Conservation (phyloP, 2,113 vertebrate species). For the Periophthalmodon schlosseri region DNA sequence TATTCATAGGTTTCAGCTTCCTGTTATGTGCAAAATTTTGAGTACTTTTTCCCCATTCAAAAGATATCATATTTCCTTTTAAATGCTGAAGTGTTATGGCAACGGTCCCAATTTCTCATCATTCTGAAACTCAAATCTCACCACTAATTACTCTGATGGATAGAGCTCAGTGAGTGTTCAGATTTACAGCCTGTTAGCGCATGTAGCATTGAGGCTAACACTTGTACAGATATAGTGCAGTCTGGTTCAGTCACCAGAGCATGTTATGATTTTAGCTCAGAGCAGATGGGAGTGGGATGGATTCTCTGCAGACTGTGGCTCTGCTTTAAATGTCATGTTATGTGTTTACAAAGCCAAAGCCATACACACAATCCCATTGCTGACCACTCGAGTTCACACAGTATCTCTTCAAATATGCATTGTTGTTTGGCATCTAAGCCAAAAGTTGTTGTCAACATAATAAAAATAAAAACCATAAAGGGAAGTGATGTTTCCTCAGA, state of each 20-base stretch:
- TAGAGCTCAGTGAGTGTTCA: background rate
- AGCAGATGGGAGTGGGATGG: slow-evolving; percentile 67
- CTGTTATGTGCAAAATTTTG: no score
- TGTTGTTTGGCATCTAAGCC: background rate
- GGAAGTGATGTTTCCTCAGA: background rate
- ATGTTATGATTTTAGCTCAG: slow-evolving; percentile 30
- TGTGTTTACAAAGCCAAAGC: slow-evolving; percentile 15
- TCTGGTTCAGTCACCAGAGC: slow-evolving; percentile 33
- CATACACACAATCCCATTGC: background rate
- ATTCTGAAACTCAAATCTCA: background rate
- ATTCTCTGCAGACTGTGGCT: slow-evolving; percentile 42
- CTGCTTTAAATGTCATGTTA: slow-evolving; percentile 43
- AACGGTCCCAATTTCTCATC: no score
- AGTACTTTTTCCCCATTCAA: no score
- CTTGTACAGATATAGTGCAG: slow-evolving; percentile 23
- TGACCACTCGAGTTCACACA: background rate
- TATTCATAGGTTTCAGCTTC: no score
- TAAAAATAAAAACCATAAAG: background rate
- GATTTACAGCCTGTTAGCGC: slow-evolving; percentile 1
- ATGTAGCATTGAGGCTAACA: background rate
- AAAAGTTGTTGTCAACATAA: background rate
- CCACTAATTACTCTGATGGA: background rate
- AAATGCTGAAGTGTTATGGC: no score
- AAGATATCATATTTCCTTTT: no score
- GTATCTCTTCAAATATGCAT: background rate